phyloP scores from a whole-genome alignment of 2,888 invertebrate species.

The Drosophila mercatorum region DNA sequence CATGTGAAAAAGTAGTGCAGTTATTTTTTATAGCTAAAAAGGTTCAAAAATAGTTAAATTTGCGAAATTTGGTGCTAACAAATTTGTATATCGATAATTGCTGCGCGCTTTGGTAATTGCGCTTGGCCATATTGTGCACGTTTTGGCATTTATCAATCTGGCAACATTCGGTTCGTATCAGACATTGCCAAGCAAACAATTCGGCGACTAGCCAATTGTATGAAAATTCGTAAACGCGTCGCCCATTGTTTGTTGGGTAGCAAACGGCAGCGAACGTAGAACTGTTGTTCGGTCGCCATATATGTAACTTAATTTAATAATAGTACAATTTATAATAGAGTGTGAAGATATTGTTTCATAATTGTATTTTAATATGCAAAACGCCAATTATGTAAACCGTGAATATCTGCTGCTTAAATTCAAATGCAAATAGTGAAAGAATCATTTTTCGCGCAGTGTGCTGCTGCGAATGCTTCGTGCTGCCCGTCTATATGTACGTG shows the following conservation, averaged over 20 bases:
- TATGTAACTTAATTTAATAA: constrained; percentile 58
- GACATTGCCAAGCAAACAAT: constrained; percentile 52
- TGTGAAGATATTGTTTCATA: constrained; percentile 38
- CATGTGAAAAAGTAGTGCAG: too few species aligned
- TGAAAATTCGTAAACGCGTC: constrained; percentile 31
- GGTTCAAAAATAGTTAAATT: neutral
- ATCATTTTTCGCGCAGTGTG: constrained; percentile 57
- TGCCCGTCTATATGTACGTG: constrained; percentile 44
- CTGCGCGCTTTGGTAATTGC: neutral
- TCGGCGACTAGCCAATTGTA: constrained; percentile 21
- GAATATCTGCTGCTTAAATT: constrained; percentile 30
- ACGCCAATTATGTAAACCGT: constrained; percentile 43
- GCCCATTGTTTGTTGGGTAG: constrained; percentile 56
- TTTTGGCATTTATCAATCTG: constrained; percentile 31
- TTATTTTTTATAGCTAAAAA: neutral
- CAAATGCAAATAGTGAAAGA: constrained; percentile 34
- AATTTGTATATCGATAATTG: constrained; percentile 33
- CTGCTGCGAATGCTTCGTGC: constrained; percentile 42
- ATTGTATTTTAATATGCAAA: constrained; percentile 28
- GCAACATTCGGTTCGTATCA: constrained; percentile 36
- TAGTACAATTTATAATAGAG: constrained; percentile 44
- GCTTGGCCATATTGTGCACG: constrained; percentile 27
- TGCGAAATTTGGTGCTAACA: neutral
- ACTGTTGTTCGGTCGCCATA: constrained; percentile 49
- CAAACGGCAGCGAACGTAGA: constrained; percentile 49